Conservation (phyloP, 1,140 invertebrate genomes). For the Panagrolaimus sp. region DNA sequence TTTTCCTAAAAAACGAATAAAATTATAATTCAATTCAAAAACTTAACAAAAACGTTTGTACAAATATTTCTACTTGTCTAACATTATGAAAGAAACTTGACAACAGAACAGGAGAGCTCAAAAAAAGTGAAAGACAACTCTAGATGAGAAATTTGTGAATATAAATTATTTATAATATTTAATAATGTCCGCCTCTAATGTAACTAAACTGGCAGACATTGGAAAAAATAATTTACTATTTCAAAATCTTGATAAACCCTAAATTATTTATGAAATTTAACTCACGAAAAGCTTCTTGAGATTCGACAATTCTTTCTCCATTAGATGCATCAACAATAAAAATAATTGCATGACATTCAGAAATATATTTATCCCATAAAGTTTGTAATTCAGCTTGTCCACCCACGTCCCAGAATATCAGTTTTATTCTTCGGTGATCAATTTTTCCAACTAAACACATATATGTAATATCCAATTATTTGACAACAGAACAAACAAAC, state of each 20-base stretch:
- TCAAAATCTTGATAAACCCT: no score
- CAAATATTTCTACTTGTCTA: no score
- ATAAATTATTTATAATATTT: no score
- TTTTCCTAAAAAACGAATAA: constrained; percentile 20
- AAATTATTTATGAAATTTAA: no score
- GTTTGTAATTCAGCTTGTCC: constrained; percentile 93
- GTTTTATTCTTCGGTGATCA: constrained; percentile 76
- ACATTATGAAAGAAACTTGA: no score
- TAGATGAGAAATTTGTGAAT: no score
- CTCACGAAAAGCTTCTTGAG: constrained; percentile 22
- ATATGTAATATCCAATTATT: no score
- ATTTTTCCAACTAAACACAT: constrained; percentile 82
- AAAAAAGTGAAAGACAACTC: no score
- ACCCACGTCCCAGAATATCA: constrained; percentile 98
- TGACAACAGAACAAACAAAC: neutral
- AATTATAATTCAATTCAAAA: constrained; percentile 4
- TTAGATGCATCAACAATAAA: constrained; percentile 84
- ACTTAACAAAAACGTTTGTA: constrained; percentile 19
- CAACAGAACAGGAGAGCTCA: no score
- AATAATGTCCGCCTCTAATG: no score
- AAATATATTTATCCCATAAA: constrained; percentile 98
- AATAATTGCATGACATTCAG: constrained; percentile 92
- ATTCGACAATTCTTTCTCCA: constrained; percentile 8
- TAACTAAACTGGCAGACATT: no score
- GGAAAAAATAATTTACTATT: no score